Base-by-base conservation (phyloP, 1,140 invertebrate species). In the Drosophila pectinifera region DNA sequence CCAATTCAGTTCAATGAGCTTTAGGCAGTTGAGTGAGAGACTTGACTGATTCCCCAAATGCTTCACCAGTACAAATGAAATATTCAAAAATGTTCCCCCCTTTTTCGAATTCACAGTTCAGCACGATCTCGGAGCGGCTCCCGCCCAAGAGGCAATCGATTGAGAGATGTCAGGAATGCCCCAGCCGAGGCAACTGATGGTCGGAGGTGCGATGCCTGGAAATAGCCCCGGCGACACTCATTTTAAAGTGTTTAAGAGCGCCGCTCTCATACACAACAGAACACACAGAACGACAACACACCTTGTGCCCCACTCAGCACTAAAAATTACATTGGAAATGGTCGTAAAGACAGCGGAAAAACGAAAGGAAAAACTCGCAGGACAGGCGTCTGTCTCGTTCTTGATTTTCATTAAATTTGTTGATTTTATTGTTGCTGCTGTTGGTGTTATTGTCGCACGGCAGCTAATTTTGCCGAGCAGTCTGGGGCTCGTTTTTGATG, bases 271-370 rank as follows among this genome's bases (percentile, higher is more conserved):
- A 58, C 59, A 57, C 38, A 42, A 48, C 36, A 31, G 28, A 70
- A 55, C 46, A 64, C 38, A 51, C 26, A 24, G 24, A 82, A 56
- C 34, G 54, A 77, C 80, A 77, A 28, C 45, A 74, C 82, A 78
- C 78, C 74, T 85, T 85, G 56, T 86, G 63, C 59, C 82, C 78
- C 68, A 75, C 64, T 86, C 82, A 81, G 74, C 82, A 72, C 74
- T 82, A 78, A 81, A 86, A 78, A 85, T 86, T 86, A 85, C 82
- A 86, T 81, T 81, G 74, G 70, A 85, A 85, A 81, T 81, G 68
- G 73, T 67, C 82, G 74, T 85, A 86, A 85, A 85, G 75, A 77
- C 64, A 51, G 24, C 56, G 65, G 54, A 81, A 70, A 53, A 54
- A 74, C 62, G 43, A 67, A 68, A 57, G 43, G 26, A 76, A 67